These are phyloP conservation scores for Tetragonula carbonaria DNA, from an alignment of 2,888 invertebrate genomes.

Conservation along the genomic window DNA sequence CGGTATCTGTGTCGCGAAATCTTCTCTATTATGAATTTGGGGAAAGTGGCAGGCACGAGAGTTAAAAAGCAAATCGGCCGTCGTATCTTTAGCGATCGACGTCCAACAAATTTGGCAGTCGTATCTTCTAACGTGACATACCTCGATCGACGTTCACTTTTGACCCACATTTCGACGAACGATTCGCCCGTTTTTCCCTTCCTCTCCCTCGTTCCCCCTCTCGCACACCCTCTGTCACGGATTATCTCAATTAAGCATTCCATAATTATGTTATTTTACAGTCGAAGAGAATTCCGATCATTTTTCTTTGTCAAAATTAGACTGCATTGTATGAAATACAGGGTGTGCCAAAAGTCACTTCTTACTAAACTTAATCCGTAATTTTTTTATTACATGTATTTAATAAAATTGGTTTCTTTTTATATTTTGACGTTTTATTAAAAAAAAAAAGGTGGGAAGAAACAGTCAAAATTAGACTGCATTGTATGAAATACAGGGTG, in stretches of 20 bases:
- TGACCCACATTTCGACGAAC: conserved; percentile 60
- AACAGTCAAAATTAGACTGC: too few species aligned
- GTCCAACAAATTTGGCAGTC: conserved; percentile 3
- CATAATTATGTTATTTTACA: conserved; percentile 28
- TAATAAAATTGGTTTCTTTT: too few species aligned
- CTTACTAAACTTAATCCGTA: too few species aligned
- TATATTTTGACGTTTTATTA: too few species aligned
- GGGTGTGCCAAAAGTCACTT: too few species aligned
- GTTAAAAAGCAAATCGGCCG: background rate
- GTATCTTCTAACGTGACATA: conserved; percentile 30
- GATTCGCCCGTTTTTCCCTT: conserved; percentile 6
- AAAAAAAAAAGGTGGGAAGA: too few species aligned
- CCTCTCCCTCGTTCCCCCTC: background rate
- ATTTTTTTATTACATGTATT: too few species aligned
- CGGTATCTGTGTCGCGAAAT: background rate
- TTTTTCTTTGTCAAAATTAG: too few species aligned
- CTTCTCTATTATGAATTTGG: conserved; percentile 26
- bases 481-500: too few species aligned
- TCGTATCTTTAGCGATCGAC: conserved; percentile 30
- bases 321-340: too few species aligned
- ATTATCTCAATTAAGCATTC: conserved; percentile 44
- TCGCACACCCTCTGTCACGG: too few species aligned
- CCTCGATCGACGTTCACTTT: conserved; percentile 57
- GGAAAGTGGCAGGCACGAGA: background rate
- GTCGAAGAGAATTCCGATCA: conserved; percentile 4